Percentiles rank a stretch among this genome's conserved stretches.
Evolutionary conservation across 2,888 invertebrate genomes (phyloP).

Genomic region (Mycalesis mineus): DNA sequence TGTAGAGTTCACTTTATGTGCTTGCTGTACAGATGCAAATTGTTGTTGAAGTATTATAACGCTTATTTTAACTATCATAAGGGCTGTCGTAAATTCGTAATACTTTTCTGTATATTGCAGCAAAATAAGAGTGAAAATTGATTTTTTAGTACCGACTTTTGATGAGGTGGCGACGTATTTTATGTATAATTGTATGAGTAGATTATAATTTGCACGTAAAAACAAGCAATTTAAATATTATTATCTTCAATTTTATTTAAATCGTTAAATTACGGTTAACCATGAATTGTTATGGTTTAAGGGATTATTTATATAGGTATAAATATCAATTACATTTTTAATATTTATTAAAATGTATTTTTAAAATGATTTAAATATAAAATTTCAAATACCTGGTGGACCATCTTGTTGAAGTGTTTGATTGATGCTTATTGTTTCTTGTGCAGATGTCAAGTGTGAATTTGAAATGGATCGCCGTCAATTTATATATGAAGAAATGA

Average conservation of each 20-base stretch:
- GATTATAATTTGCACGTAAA: too few relatives aligned
- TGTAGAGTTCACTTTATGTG: conserved; percentile 5
- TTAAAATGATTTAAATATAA: neutral
- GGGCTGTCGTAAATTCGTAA: neutral
- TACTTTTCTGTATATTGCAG: neutral
- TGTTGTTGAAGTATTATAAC: neutral
- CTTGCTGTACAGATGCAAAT: neutral
- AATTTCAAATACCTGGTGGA: conserved; percentile 29
- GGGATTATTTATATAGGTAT: neutral
- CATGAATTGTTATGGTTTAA: too few relatives aligned
- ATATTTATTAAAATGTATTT: neutral
- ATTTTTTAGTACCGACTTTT: neutral
- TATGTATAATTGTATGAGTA: neutral
- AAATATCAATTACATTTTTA: neutral
- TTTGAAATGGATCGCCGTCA: conserved; percentile 37
- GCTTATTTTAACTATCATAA: neutral
- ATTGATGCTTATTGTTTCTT: conserved; percentile 28
- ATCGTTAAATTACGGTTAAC: too few relatives aligned
- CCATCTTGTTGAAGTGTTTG: conserved; percentile 29
- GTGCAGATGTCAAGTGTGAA: conserved; percentile 46
- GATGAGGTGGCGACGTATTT: neutral
- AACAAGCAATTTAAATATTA: too few relatives aligned
- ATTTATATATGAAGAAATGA: conserved; percentile 68
- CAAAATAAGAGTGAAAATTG: conserved; percentile 8
- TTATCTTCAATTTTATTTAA: too few relatives aligned